phyloP scores from a whole-genome alignment of 1,140 invertebrate species.

The Drosophila bipectinata region DNA sequence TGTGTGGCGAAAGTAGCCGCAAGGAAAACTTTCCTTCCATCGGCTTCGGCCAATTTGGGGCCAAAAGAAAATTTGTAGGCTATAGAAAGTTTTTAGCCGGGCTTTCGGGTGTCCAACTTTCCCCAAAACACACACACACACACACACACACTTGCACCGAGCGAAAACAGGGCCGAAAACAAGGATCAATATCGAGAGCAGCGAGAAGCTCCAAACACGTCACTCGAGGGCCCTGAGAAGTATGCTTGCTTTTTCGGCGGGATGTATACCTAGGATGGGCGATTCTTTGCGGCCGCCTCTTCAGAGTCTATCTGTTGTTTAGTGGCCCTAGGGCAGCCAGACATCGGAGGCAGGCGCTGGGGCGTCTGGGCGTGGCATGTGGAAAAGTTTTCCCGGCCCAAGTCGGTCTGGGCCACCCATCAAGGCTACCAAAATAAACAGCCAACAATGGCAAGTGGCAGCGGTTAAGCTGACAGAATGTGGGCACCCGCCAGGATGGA shows the following conservation, averaged over 20 bases:
- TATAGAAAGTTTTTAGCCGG: slow-evolving; percentile 67
- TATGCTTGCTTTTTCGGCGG: no score
- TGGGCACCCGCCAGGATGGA: slow-evolving; percentile 4
- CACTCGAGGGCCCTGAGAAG: no score
- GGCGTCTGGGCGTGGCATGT: slow-evolving; percentile 61
- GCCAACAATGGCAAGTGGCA: slow-evolving; percentile 76
- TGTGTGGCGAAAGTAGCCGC: slow-evolving; percentile 70
- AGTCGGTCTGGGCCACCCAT: neutral
- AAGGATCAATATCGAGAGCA: neutral
- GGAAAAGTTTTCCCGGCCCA: slow-evolving; percentile 55
- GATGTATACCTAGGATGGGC: slow-evolving; percentile 13
- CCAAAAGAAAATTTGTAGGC: slow-evolving; percentile 79
- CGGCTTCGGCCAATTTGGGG: slow-evolving; percentile 65
- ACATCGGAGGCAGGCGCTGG: neutral
- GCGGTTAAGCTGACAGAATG: slow-evolving; percentile 73
- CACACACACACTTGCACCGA: neutral
- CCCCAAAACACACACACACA: neutral
- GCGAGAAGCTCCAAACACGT: no score
- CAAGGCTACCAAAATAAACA: slow-evolving; percentile 65
- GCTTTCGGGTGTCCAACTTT: slow-evolving; percentile 29
- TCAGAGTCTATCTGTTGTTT: slow-evolving; percentile 61
- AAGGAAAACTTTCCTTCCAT: slow-evolving; percentile 70
- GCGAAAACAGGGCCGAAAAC: neutral
- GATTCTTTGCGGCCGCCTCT: slow-evolving; percentile 8
- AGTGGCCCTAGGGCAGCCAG: slow-evolving; percentile 41